Base-by-base conservation (phyloP, 2,888 invertebrate genomes). In the Zygothrica quintamaculata region DNA sequence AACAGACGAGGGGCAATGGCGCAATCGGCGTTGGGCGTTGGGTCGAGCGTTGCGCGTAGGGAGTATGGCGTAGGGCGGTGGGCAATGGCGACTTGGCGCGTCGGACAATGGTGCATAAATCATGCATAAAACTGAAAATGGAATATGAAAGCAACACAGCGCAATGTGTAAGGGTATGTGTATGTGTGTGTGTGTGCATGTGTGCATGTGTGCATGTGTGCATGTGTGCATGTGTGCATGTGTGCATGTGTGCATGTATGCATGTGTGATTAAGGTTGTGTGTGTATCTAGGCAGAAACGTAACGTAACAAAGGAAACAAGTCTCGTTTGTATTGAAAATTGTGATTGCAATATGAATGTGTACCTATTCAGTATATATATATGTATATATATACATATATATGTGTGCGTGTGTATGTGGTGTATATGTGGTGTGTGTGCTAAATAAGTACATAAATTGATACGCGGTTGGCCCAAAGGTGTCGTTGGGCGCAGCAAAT, bases 141-240 rank as follows among this genome's bases (percentile, higher is more conserved):
- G 75, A 77, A 75, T 75, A 73, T 77, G 70, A 77, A 77, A 73
- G 69, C 97, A 47, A 96, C 61, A 70, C 52, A 53, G 57, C 47
- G 29, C 47, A 61, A 29, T 8, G 18, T 12, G 9, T 39, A 8
- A 1, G 25, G 11, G 16, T 22, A 26, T 34, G 29, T 9, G 31
- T 15, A 39, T 96, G 0, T 95, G 97, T 0, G 95, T 97, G 40
- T 95, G 95, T 26, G 95, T 36, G 12, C 4, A 16, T 34, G 31
- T 43, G 33, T 13, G 26, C 1, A 26, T 44, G 29, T 26, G 31
- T 8, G 56, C 29, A 40, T 34, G 34, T 15, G 47, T 29, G 13
- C 26, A 37, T 22, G 29, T 18, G 50, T 39, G 29, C 9, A 8
- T 95, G 95, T 26, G 95, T 36, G 12, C 4, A 16, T 34, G 31